phyloP scores from a whole-genome alignment of 2,113 vertebrate genomes.

The Pica pica region DNA sequence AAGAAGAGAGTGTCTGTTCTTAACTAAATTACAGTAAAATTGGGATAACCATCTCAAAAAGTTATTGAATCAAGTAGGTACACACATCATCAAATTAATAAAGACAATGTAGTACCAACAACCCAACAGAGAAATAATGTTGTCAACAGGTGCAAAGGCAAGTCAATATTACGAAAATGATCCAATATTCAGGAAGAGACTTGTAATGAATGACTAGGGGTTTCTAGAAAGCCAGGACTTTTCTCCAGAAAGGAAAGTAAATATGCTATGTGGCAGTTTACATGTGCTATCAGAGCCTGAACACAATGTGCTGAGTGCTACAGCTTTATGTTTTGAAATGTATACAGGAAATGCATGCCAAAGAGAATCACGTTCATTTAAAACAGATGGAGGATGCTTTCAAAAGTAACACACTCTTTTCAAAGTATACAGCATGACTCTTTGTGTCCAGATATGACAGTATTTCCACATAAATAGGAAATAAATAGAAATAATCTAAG shows the following conservation, averaged over 20 bases:
- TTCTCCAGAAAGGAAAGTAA: background rate
- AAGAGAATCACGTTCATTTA: background rate
- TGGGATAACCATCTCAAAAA: background rate
- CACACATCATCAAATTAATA: background rate
- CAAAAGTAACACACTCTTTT: background rate
- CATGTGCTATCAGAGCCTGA: background rate
- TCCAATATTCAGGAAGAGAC: background rate
- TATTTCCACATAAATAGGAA: background rate
- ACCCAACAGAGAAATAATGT: background rate
- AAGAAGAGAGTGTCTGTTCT: background rate
- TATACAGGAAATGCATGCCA: background rate
- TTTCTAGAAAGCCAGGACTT: background rate
- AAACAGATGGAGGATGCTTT: background rate
- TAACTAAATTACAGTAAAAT: background rate
- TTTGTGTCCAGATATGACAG: background rate
- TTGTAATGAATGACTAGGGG: background rate
- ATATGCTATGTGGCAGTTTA: background rate
- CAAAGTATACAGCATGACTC: background rate
- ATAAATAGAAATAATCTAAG: background rate
- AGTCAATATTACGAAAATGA: background rate
- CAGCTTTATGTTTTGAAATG: background rate
- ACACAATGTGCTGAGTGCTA: background rate
- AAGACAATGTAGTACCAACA: background rate
- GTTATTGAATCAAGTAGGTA: background rate
- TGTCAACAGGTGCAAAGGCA: background rate